Evolutionary conservation across 2,888 invertebrate genomes (phyloP), one percentile per base, ranked within the genome.

Genomic region (Mythimna vitellina): DNA sequence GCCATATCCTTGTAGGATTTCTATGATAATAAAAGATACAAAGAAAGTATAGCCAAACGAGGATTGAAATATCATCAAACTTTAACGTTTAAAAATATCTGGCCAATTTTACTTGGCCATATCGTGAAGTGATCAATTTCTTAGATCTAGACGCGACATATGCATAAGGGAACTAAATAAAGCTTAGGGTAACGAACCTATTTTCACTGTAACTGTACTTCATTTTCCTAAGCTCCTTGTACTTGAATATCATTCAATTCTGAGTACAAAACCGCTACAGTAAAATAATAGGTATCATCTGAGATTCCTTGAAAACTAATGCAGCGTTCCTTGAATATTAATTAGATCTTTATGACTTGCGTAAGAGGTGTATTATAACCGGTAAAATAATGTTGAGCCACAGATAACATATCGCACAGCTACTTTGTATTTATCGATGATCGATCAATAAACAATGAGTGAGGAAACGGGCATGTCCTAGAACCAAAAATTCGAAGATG

Each of bases 271-370:
- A 53, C 7, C 7, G 29, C 53, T 57, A 58, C 32, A 65, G 53
- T 73, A 65, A 62, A 62, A 73, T 57, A 46, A 78, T 78, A 35
- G n/a, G 22, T 65, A 22, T 65, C 61, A 61, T 38, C 67, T 58
- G 20, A 67, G 32, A 73, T 60, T 73, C 53, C 61, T 64, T 66
- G 25, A 65, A 70, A 53, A 76, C 57, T 38, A 66, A 57, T 56
- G 57, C 65, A 68, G 25, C 51, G 70, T 38, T 56, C n/a, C 32
- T 72, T 70, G 69, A 83, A 84, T 63, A 73, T 72, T 78, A 72
- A 74, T 73, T 51, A 73, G 68, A 62, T 78, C 42, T 14, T 68
- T 76, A 69, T 64, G 61, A 66, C 46, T 72, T 76, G 22, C 70
- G 38, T 76, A 70, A 77, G 42, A 74, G 20, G 38, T 58, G 22